phyloP scores from a whole-genome alignment of 2,113 vertebrate genomes.

The Pseudonaja textilis region DNA sequence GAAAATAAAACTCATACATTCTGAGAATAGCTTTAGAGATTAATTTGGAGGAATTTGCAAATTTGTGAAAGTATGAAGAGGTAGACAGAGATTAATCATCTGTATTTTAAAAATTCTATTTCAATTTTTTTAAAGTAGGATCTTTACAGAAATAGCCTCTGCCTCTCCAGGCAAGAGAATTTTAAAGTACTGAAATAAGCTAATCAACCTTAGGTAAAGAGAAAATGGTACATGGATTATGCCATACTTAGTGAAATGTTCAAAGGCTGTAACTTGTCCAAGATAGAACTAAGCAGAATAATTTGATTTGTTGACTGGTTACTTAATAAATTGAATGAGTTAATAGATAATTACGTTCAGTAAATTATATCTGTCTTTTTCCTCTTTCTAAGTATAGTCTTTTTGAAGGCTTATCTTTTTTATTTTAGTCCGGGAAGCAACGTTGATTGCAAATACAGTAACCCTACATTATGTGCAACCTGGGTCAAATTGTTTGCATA shows the following conservation, averaged over 20 bases:
- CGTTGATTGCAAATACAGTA: background rate
- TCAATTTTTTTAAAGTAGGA: background rate
- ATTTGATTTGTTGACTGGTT: background rate
- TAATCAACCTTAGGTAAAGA: background rate
- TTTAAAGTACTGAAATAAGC: background rate
- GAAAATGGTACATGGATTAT: background rate
- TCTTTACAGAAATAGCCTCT: background rate
- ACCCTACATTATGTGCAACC: background rate
- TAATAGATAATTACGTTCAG: background rate
- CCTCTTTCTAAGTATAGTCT: background rate
- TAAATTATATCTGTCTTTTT: background rate
- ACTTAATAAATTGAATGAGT: slow-evolving; percentile 17
- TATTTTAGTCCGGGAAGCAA: background rate
- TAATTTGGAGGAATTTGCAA: background rate
- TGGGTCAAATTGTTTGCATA: background rate
- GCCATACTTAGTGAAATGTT: background rate
- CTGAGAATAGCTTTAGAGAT: background rate
- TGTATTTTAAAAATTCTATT: background rate
- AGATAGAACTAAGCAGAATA: background rate
- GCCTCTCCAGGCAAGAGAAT: background rate
- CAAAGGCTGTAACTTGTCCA: background rate
- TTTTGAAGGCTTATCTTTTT: background rate
- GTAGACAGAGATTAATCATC: background rate
- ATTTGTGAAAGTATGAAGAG: background rate
- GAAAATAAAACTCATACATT: background rate